These are phyloP conservation scores for Rousettus leschenaultii DNA, from an alignment of 2,113 vertebrate species.

Conservation along the genomic window DNA sequence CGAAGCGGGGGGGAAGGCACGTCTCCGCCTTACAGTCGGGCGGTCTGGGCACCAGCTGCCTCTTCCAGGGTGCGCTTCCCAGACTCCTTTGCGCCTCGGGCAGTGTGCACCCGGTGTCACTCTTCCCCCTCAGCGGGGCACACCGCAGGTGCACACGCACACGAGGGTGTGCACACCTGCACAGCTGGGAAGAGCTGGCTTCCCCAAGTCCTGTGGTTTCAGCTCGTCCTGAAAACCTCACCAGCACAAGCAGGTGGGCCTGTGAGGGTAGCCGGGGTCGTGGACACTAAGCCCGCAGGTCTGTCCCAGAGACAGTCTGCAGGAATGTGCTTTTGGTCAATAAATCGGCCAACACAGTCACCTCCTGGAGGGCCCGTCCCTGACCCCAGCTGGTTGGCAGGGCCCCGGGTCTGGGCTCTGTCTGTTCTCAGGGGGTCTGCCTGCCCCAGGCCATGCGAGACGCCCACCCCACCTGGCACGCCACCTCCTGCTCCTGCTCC, in stretches of 20 bases:
- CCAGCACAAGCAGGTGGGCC: neutral
- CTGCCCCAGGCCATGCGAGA: neutral
- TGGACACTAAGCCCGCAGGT: neutral
- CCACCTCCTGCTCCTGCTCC: neutral
- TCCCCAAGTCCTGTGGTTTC: neutral
- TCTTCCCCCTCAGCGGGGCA: neutral
- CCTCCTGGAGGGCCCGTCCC: neutral
- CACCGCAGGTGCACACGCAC: neutral
- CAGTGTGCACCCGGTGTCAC: neutral
- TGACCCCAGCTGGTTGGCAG: neutral
- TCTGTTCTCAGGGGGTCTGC: accelerated
- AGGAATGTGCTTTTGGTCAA: neutral
- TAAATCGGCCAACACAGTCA: neutral
- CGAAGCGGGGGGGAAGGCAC: neutral
- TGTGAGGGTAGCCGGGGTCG: neutral
- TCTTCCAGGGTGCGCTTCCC: neutral
- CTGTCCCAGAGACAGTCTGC: neutral
- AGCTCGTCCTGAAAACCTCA: neutral
- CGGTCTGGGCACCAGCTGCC: neutral
- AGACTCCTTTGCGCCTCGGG: neutral
- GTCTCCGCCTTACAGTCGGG: accelerated
- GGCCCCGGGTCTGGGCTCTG: neutral
- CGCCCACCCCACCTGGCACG: neutral
- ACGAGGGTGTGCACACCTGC: neutral
- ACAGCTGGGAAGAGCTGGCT: neutral